These are phyloP conservation scores for Caenorhabditis wallacei DNA, from an alignment of 2,888 invertebrate species.

Conservation along the genomic window DNA sequence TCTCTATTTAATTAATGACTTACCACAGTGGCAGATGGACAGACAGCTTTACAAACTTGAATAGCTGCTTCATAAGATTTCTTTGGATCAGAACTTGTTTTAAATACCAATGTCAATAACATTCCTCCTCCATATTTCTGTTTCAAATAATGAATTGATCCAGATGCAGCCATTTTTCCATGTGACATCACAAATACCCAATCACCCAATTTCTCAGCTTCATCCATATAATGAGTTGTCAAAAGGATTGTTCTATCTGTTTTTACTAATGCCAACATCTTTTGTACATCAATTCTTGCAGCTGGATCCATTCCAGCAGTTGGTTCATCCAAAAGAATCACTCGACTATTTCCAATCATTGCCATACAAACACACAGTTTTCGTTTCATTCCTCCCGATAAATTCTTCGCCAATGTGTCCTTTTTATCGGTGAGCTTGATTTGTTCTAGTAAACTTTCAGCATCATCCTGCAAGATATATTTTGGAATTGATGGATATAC, in stretches of 20 bases:
- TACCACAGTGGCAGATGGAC: constrained; percentile 10
- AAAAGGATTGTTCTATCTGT: constrained; percentile 74
- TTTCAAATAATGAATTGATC: constrained; percentile 76
- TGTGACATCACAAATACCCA: constrained; percentile 79
- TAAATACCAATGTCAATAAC: constrained; percentile 26
- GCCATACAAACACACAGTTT: constrained; percentile 81
- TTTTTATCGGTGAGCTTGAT: constrained; percentile 19
- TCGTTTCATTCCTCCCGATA: constrained; percentile 82
- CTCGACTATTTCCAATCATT: constrained; percentile 75
- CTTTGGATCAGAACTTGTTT: background rate
- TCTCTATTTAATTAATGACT: background rate
- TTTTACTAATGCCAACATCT: constrained; percentile 36
- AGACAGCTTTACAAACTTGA: constrained; percentile 7
- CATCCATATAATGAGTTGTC: constrained; percentile 82
- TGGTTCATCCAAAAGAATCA: constrained; percentile 53
- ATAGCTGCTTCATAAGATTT: background rate
- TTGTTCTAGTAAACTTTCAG: constrained; percentile 10
- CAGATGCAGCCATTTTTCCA: constrained; percentile 76
- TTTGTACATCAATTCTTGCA: constrained; percentile 57
- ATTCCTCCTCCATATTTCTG: constrained; percentile 57
- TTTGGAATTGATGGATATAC: too few species aligned
- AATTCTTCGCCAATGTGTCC: constrained; percentile 61
- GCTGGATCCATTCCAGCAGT: constrained; percentile 67
- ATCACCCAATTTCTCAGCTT: constrained; percentile 80
- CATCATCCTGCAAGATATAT: constrained; percentile 12